Percentiles rank a stretch among this genome's conserved stretches.
Evolutionary conservation across 2,888 invertebrate genomes (phyloP).

Genomic region (Cantharis rustica): DNA sequence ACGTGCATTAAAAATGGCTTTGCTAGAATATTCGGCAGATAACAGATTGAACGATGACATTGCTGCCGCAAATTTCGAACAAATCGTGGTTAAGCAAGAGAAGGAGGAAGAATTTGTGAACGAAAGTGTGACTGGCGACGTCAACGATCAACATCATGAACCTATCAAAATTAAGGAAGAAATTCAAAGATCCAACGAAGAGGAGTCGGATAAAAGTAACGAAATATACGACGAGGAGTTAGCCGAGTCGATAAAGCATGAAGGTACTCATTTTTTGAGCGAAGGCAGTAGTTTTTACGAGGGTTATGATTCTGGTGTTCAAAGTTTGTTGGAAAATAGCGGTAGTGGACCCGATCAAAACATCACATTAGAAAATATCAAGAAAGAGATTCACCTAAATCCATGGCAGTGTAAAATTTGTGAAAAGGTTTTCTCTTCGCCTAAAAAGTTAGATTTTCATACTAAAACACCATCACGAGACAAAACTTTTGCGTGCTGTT

Average conservation of each 20-base stretch:
- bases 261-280: neutral
- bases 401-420: slow-evolving; percentile 45
- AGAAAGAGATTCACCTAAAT: slow-evolving; percentile 8
- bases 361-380: neutral
- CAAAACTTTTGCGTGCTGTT: slow-evolving; percentile 45
- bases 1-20: slow-evolving; percentile 8
- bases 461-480: slow-evolving; percentile 38
- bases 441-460: slow-evolving; percentile 40
- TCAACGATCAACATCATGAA: neutral
- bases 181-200: neutral
- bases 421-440: slow-evolving; percentile 36
- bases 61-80: neutral
- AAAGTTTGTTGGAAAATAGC: neutral
- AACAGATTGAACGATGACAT: neutral
- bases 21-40: neutral
- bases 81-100: slow-evolving; percentile 4
- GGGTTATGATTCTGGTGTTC: neutral
- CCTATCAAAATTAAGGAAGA: neutral
- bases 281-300: neutral
- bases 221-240: neutral
- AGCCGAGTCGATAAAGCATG: neutral
- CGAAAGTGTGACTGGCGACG: neutral
- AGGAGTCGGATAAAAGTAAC: neutral
- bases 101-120: neutral
- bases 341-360: neutral